Base-by-base conservation (phyloP, 1,140 invertebrate genomes). In the Zaprionus lachaisei region DNA sequence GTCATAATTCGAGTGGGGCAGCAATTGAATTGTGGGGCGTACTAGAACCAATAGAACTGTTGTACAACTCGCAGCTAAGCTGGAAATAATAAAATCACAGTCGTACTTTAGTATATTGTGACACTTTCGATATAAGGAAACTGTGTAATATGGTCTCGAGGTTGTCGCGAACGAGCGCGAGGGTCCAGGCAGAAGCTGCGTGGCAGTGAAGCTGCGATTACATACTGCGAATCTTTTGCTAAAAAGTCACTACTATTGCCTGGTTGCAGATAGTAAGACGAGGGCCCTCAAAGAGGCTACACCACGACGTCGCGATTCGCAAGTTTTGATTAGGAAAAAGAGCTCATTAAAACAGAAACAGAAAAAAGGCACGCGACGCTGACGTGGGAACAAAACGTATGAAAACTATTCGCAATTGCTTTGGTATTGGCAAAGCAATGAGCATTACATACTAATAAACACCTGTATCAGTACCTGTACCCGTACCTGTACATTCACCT, bases 241-340 rank as follows among this genome's bases (percentile, higher is more conserved):
- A 56, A 72, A 80, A 80, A 72, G 62, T 31, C 17, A 67, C 49
- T 71, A 38, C 44, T 57, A 51, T 9, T 56, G 55, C 55, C 41
- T 41, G 22, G 55, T 22, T 28, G 28, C 3, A 31, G 62, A 44
- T 83, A 86, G 83, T 86, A 31, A 17, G 44, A 54, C 49, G 51
- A 37, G 54, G 69, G 70, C 49, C 67, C 76, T 75, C 83, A 74
- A 86, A 31, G 80, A 77, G 47, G 76, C 44, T 83, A 87, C 83
- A 86, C 55, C 83, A 63, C 49, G 20, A 12, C 60, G 66, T n/a
- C 64, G 22, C 24, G 51, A 49, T 38, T 9, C 62, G 28, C 37
- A 55, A 57, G 37, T 65, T 69, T 61, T 77, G 65, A 82, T 79
- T 82, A 82, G 65, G 63, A 47, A 41, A 60, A 58, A 47, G 31